These are phyloP conservation scores for Enteromius mattozi DNA, from an alignment of 2,797 vertebrate species.

Conservation along the genomic window DNA sequence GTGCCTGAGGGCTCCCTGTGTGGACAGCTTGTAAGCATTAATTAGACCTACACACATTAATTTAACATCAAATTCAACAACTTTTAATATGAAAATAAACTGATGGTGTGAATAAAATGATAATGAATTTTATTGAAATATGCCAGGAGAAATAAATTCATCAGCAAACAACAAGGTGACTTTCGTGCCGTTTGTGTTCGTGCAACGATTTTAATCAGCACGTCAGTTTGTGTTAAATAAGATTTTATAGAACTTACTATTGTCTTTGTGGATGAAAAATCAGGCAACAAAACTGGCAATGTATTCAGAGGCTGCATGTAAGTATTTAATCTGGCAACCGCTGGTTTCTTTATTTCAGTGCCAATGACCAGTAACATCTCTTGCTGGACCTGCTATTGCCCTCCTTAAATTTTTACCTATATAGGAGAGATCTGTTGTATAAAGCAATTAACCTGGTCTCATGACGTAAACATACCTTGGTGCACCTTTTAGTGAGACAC, in stretches of 20 bases:
- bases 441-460: neutral
- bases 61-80: slow-evolving; percentile 46
- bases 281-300: neutral
- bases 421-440: neutral
- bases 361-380: slow-evolving; percentile 19
- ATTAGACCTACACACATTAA: slow-evolving; percentile 52
- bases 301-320: slow-evolving; percentile 18
- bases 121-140: slow-evolving; percentile 32
- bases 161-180: slow-evolving; percentile 39
- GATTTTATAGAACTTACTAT: neutral
- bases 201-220: slow-evolving; percentile 28
- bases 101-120: slow-evolving; percentile 8
- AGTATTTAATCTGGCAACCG: slow-evolving; percentile 42
- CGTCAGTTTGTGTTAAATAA: neutral
- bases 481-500: no score
- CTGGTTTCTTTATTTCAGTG: slow-evolving; percentile 20
- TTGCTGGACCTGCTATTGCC: neutral
- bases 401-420: slow-evolving; percentile 40
- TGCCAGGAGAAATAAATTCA: slow-evolving; percentile 37
- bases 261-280: neutral
- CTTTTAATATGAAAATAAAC: slow-evolving; percentile 25
- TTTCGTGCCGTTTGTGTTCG: slow-evolving; percentile 5
- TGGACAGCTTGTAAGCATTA: slow-evolving; percentile 47
- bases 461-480: no score
- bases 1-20: slow-evolving; percentile 31